These are phyloP conservation scores for Glomeris maerens DNA, from an alignment of 1,140 invertebrate genomes.

Conservation along the genomic window DNA sequence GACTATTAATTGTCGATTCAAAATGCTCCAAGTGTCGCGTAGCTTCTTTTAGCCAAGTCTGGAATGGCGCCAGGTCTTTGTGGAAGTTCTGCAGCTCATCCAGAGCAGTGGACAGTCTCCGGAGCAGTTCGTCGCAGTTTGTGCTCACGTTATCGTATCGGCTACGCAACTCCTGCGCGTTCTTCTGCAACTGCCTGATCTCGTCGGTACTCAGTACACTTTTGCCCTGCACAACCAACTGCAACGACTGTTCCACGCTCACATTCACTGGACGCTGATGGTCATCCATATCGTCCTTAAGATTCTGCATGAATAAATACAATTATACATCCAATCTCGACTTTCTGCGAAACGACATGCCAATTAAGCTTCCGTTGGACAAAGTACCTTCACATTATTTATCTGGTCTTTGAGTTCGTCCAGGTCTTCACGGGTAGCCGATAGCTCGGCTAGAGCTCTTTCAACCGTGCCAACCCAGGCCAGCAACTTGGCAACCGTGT, in stretches of 20 bases:
- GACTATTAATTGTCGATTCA: slow-evolving; percentile 62
- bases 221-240: slow-evolving; percentile 72
- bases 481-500: slow-evolving; percentile 63
- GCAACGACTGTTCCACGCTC: slow-evolving; percentile 78
- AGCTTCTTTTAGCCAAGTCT: slow-evolving; percentile 66
- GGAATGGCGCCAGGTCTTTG: slow-evolving; percentile 63
- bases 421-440: slow-evolving; percentile 71
- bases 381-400: slow-evolving; percentile 60
- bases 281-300: slow-evolving; percentile 63
- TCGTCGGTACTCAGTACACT: slow-evolving; percentile 81
- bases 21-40: slow-evolving; percentile 66
- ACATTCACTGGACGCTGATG: slow-evolving; percentile 70
- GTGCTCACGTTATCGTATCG: slow-evolving; percentile 66
- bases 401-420: slow-evolving; percentile 80
- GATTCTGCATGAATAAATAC: neutral
- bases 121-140: slow-evolving; percentile 58
- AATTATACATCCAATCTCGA: slow-evolving; percentile 2
- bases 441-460: slow-evolving; percentile 69
- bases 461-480: slow-evolving; percentile 79
- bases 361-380: neutral
- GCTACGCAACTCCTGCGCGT: slow-evolving; percentile 63
- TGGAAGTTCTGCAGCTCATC: slow-evolving; percentile 73
- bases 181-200: slow-evolving; percentile 67
- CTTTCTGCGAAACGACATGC: too few species aligned
- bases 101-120: slow-evolving; percentile 56